A percentile compares a stretch with the other conserved stretches of the same genome.
Conservation (phyloP, 1,140 invertebrate genomes). For the Acromyrmex heyeri region DNA sequence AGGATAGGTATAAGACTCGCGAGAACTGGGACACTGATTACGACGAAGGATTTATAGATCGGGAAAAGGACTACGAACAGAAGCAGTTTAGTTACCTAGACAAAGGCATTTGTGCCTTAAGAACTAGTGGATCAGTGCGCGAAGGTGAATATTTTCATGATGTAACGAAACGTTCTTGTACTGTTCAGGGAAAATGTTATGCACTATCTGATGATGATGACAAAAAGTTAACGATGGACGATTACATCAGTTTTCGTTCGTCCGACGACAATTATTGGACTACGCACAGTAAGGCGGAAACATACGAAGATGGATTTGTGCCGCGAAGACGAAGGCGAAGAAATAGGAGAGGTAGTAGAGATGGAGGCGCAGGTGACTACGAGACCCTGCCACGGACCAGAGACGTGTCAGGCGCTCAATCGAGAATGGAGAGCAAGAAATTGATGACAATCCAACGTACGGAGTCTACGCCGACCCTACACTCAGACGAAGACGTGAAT, state of each 20-base stretch:
- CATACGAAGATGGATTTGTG: conserved; percentile 44
- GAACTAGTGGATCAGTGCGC: conserved; percentile 34
- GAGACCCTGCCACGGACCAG: conserved; percentile 71
- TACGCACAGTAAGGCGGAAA: conserved; percentile 59
- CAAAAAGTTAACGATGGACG: conserved; percentile 57
- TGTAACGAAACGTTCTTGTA: conserved; percentile 26
- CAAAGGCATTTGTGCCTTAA: conserved; percentile 6
- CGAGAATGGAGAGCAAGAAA: conserved; percentile 73
- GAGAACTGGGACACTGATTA: conserved; percentile 75
- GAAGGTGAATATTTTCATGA: conserved; percentile 61
- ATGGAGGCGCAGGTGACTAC: conserved; percentile 67
- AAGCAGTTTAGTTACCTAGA: conserved; percentile 41
- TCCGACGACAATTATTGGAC: conserved; percentile 73
- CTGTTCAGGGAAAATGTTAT: conserved; percentile 61
- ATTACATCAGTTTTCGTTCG: conserved; percentile 73
- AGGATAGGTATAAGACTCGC: conserved; percentile 63
- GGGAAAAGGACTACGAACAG: conserved; percentile 60
- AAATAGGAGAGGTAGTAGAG: conserved; percentile 71
- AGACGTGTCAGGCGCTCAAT: conserved; percentile 42
- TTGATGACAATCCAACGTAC: conserved; percentile 76
- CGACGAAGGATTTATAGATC: conserved; percentile 69
- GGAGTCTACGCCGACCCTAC: conserved; percentile 82
- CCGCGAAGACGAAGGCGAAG: conserved; percentile 66
- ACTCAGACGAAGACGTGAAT: conserved; percentile 79
- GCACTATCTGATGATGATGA: conserved; percentile 69